Evolutionary conservation across 2,888 invertebrate genomes (phyloP).

Genomic region (Xylocampa areola): DNA sequence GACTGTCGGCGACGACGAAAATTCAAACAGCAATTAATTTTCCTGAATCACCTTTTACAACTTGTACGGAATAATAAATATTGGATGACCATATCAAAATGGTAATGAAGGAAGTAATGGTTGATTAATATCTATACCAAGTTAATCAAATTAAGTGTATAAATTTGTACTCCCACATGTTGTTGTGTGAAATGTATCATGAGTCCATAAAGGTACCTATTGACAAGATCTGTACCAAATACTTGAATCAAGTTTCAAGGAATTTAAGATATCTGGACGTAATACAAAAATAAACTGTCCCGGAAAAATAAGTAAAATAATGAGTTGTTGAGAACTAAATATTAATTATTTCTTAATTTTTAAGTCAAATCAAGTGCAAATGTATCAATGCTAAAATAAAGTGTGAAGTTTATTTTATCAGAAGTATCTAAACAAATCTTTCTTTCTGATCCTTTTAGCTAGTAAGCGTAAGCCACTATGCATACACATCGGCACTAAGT

Average conservation of each 20-base stretch:
- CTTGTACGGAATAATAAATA: slow-evolving; percentile 38
- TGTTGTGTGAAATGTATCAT: not conserved
- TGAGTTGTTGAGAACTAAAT: too few species aligned
- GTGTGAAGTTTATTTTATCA: too few species aligned
- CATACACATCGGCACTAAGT: slow-evolving; percentile 84
- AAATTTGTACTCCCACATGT: slow-evolving; percentile 37
- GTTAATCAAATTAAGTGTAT: slow-evolving; percentile 38
- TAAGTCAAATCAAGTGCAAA: too few species aligned
- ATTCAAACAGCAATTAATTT: slow-evolving; percentile 32
- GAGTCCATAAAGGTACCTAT: not conserved
- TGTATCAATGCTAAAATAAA: too few species aligned
- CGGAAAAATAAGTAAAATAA: too few species aligned
- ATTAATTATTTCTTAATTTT: too few species aligned
- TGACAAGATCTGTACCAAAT: too few species aligned
- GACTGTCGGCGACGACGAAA: slow-evolving; percentile 4
- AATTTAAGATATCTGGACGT: too few species aligned
- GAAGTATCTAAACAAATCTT: too few species aligned
- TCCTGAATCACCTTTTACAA: slow-evolving; percentile 49
- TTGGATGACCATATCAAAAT: slow-evolving; percentile 37
- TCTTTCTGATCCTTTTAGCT: slow-evolving; percentile 67
- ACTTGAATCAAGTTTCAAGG: too few species aligned
- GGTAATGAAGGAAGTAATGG: slow-evolving; percentile 36
- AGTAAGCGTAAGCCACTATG: slow-evolving; percentile 80
- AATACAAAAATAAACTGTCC: too few species aligned
- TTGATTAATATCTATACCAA: slow-evolving; percentile 40